Conservation (phyloP, 2,888 invertebrate genomes). For the Metacarcinus magister region DNA sequence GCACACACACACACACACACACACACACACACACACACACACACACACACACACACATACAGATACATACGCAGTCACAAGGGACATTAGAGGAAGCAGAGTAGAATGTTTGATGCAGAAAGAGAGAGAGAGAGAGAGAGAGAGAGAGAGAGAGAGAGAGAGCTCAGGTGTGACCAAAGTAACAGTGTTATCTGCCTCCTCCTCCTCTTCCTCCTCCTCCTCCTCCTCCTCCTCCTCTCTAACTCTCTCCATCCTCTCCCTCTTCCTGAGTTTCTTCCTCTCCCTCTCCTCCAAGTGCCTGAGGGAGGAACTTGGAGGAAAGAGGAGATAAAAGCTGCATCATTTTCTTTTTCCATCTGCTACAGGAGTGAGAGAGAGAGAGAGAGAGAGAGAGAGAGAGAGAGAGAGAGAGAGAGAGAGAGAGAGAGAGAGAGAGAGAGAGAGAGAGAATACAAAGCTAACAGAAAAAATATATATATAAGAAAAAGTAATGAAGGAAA, state of each 20-base stretch:
- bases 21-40: constrained; percentile 18
- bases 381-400: no score
- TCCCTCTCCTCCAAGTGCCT: background rate
- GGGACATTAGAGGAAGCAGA: no score
- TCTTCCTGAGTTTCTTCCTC: background rate
- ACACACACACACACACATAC: no score
- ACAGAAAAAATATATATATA: no score
- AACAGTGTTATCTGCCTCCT: background rate
- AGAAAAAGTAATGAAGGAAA: background rate
- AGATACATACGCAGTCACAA: no score
- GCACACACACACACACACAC: constrained; percentile 8
- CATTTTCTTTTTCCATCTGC: background rate
- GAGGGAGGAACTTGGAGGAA: background rate
- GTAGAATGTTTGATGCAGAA: no score
- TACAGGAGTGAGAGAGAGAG: no score
- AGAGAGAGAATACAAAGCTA: no score
- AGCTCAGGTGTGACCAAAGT: constrained; percentile 8
- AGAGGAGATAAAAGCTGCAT: background rate
- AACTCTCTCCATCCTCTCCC: background rate
- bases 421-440: no score
- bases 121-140: constrained; percentile 2
- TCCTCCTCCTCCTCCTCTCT: no score
- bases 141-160: constrained; percentile 18
- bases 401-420: no score
- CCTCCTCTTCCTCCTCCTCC: background rate